A percentile compares a stretch with the other conserved stretches of the same genome.
These are phyloP conservation scores for Hoplodrina blanda DNA, from an alignment of 2,888 invertebrate species.

Conservation along the genomic window DNA sequence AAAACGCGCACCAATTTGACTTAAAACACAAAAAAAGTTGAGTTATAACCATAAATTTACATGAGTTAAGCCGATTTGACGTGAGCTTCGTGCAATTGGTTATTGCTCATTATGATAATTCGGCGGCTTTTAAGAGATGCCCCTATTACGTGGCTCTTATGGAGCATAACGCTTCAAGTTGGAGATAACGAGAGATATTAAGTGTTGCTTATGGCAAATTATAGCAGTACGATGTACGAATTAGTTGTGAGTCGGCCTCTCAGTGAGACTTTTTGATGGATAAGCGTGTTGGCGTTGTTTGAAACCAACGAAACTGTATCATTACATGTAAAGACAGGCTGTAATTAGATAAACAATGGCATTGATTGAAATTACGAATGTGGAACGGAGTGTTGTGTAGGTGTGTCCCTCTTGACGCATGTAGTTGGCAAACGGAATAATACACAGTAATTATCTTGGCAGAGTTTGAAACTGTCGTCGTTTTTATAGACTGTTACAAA, in stretches of 20 bases:
- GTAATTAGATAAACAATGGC: conserved; percentile 83
- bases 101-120: conserved; percentile 88
- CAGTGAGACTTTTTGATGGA: conserved; percentile 71
- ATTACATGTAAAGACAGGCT: conserved; percentile 74
- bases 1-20: conserved; percentile 80
- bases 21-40: conserved; percentile 77
- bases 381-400: conserved; percentile 76
- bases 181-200: conserved; percentile 77
- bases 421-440: conserved; percentile 60
- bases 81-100: conserved; percentile 87
- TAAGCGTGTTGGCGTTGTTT: conserved; percentile 73
- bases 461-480: conserved; percentile 46
- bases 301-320: conserved; percentile 72
- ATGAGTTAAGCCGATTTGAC: conserved; percentile 82
- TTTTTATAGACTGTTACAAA: conserved; percentile 54
- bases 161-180: conserved; percentile 68
- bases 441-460: conserved; percentile 57
- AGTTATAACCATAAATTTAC: conserved; percentile 78
- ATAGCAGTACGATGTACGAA: conserved; percentile 65
- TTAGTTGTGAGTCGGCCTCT: conserved; percentile 65
- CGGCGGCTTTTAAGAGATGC: conserved; percentile 72
- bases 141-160: conserved; percentile 73
- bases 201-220: conserved; percentile 75
- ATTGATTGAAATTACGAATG: conserved; percentile 78
- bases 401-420: conserved; percentile 57